Conservation (phyloP, 2,888 invertebrate genomes). For the Cheilosia vulpina region DNA sequence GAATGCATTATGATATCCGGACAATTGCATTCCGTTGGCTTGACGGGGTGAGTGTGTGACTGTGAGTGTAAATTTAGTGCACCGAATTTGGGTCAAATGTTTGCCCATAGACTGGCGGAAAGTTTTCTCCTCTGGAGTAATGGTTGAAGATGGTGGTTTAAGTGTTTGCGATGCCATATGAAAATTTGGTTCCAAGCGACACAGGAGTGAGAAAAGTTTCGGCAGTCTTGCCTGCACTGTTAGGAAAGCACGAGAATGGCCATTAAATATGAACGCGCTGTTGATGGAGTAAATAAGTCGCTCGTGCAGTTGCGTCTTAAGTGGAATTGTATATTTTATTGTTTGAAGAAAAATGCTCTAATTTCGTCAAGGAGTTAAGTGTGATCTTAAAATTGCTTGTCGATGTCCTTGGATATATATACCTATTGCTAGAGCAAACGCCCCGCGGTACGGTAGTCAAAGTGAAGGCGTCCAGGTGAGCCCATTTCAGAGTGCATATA, state of each 20-base stretch:
- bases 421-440: no score
- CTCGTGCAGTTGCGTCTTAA: neutral
- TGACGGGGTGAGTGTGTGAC: neutral
- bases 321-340: no score
- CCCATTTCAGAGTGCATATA: no score
- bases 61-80: neutral
- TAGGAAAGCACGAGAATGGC: neutral
- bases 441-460: no score
- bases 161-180: neutral
- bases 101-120: neutral
- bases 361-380: no score
- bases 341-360: no score
- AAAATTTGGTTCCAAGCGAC: neutral
- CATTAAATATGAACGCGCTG: neutral
- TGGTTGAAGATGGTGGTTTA: neutral
- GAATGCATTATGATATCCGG: neutral
- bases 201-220: neutral
- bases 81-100: conserved; percentile 22
- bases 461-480: no score
- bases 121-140: neutral
- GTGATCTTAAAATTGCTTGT: no score
- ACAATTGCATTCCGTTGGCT: neutral
- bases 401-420: no score
- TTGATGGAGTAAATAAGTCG: neutral
- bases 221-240: neutral